Evolutionary conservation across 2,113 vertebrate species (phyloP).

Genomic region (Petrocephalus zakoni): DNA sequence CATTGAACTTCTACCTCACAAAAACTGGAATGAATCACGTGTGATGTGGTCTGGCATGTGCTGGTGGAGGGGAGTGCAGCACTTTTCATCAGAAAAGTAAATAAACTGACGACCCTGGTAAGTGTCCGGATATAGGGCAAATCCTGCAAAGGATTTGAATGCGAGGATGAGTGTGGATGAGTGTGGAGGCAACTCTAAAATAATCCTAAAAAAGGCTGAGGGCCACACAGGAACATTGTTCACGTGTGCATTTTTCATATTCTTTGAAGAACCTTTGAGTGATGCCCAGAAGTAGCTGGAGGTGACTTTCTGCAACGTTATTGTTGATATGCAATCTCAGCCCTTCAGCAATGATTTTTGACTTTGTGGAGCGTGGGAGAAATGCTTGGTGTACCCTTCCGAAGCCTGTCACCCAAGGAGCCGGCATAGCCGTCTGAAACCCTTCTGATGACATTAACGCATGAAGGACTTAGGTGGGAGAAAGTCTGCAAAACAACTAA

Average conservation of each 20-base stretch:
- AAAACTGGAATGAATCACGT: neutral
- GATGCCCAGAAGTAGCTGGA: neutral
- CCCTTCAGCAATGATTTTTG: neutral
- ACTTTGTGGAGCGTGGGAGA: neutral
- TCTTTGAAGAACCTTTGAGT: neutral
- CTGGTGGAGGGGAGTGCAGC: neutral
- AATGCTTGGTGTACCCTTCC: neutral
- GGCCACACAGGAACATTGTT: neutral
- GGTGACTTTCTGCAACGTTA: neutral
- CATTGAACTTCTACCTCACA: neutral
- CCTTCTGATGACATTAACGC: neutral
- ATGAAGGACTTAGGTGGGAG: neutral
- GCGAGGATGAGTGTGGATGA: neutral
- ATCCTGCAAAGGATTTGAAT: neutral
- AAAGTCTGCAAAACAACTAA: neutral
- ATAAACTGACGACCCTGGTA: neutral
- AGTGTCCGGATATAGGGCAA: neutral
- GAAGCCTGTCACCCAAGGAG: neutral
- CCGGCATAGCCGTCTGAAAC: neutral
- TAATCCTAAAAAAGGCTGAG: neutral
- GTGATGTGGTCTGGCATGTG: neutral
- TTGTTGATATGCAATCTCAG: neutral
- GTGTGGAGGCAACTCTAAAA: neutral
- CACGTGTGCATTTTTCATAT: neutral
- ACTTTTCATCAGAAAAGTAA: neutral